Base-by-base conservation (phyloP, 2,888 invertebrate species). In the Parthenolecanium corni region DNA sequence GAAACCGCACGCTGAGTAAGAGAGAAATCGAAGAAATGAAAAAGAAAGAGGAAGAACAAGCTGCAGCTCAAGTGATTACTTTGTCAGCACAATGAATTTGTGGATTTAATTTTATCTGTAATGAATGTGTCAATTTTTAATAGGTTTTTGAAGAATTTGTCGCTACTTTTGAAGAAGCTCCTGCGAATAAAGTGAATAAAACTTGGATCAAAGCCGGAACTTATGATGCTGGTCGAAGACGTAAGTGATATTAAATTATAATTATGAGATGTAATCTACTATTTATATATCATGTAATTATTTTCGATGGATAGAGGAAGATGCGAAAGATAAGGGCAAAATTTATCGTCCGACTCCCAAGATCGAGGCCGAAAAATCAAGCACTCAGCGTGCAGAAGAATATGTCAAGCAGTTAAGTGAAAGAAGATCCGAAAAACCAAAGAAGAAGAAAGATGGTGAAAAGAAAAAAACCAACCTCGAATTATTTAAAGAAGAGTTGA, bases 131-230 rank as follows among this genome's bases (percentile, higher is more conserved):
- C 25, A 25, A 20, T 47, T 6, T 11, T 31, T 49, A 70, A 72
- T 69, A 87, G 85, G 94, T 89, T 0, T 96, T 93, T 74, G 89
- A 95, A 78, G 95, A 96, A 74, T 97, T 96, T 79, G 91, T 96
- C 47, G 93, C 92, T 68, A 92, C 94, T 6, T 97, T 97, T 76
- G 91, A 93, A 80, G 93, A 93, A 69, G 82, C 83, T 0, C 85
- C 88, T 0, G 81, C 82, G 58, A 80, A 81, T 69, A 83, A 86
- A 16, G 82, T 85, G 3, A 79, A 78, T 52, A 96, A 95, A 77
- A 86, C 95, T 47, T 98, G 98, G 93, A 89, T 98, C 5, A 93
- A 96, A 76, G 97, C 96, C 64, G 96, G 94, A 61, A 91, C 94
- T 1, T 96, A 96, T 71, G 93, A 95, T 82, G 91, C 93, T 54